Conservation (phyloP, 2,113 vertebrate species). For the Coreoperca whiteheadi region DNA sequence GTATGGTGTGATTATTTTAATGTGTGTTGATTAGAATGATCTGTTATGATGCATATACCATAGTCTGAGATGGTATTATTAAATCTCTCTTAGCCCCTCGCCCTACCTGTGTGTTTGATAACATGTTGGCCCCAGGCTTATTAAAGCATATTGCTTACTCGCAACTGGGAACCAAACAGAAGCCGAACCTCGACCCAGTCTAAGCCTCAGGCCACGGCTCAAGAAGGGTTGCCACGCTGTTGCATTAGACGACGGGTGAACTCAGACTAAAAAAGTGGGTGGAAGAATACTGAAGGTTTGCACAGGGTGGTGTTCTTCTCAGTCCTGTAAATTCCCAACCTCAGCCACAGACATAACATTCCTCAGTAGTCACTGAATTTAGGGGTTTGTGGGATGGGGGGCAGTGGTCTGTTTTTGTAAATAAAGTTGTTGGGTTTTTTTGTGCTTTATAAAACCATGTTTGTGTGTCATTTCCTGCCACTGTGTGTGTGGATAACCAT, state of each 20-base stretch:
- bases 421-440: slow-evolving; percentile 81
- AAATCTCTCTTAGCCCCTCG: neutral
- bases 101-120: neutral
- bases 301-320: slow-evolving; percentile 66
- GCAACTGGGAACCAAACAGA: slow-evolving; percentile 20
- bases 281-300: slow-evolving; percentile 59
- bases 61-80: neutral
- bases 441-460: slow-evolving; percentile 59
- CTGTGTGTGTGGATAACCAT: slow-evolving; percentile 20
- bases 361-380: slow-evolving; percentile 62
- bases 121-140: neutral
- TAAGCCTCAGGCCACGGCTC: slow-evolving; percentile 1
- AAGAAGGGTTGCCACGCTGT: slow-evolving; percentile 34
- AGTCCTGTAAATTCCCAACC: slow-evolving; percentile 80
- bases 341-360: slow-evolving; percentile 76
- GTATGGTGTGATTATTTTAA: slow-evolving; percentile 21
- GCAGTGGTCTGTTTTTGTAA: slow-evolving; percentile 80
- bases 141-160: slow-evolving; percentile 28
- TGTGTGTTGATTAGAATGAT: slow-evolving; percentile 5
- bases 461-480: slow-evolving; percentile 47
- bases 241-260: slow-evolving; percentile 43
- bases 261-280: slow-evolving; percentile 68
- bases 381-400: slow-evolving; percentile 71
- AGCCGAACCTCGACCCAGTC: slow-evolving; percentile 16
- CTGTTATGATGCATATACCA: slow-evolving; percentile 16